A percentile compares a stretch with the other conserved stretches of the same genome.
phyloP scores from a whole-genome alignment of 2,888 invertebrate genomes.

The Brachylomia viminalis region DNA sequence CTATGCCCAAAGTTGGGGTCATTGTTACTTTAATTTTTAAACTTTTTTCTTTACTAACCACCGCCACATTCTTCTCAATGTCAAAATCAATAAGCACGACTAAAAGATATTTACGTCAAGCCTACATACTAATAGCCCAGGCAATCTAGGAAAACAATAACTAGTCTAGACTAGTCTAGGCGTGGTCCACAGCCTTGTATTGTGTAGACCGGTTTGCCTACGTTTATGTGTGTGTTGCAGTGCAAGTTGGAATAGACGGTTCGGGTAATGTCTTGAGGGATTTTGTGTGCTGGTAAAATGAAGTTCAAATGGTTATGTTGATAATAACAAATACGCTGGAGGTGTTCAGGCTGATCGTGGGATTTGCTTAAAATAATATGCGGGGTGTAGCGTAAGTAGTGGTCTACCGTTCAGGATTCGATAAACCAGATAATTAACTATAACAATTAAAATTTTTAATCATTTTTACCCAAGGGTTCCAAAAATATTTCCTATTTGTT shows the following conservation, averaged over 20 bases:
- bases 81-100: background rate
- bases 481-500: no score
- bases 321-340: no score
- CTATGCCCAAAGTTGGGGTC: background rate
- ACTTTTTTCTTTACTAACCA: no score
- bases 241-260: background rate
- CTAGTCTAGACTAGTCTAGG: slow-evolving; percentile 49
- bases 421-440: no score
- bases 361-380: no score
- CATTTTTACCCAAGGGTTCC: no score
- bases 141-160: slow-evolving; percentile 27
- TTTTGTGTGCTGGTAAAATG: background rate
- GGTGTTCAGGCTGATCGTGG: no score
- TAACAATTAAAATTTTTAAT: no score
- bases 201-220: slow-evolving; percentile 40
- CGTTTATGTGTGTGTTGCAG: slow-evolving; percentile 23
- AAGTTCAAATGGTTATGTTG: no score
- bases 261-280: background rate
- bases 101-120: background rate
- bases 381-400: no score
- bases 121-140: slow-evolving; percentile 1
- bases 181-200: slow-evolving; percentile 60
- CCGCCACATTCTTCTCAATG: background rate
- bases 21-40: background rate
- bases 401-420: no score